These are phyloP conservation scores for Eleutherodactylus coqui DNA, from an alignment of 2,797 vertebrate genomes.

Conservation along the genomic window DNA sequence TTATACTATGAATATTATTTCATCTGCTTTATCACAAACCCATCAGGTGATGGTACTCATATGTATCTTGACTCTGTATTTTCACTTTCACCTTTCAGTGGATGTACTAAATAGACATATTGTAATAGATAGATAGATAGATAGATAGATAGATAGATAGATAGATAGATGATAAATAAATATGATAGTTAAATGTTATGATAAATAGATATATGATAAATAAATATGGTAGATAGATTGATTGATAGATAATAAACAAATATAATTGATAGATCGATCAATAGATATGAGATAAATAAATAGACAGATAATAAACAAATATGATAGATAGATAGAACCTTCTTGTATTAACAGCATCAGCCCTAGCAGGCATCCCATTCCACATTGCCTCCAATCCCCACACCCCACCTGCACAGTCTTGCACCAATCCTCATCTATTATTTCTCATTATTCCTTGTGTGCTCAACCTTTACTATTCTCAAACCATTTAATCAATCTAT, in stretches of 20 bases:
- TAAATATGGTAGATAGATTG: background rate
- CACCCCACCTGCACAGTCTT: constrained; percentile 14
- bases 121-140: background rate
- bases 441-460: background rate
- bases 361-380: background rate
- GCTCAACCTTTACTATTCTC: background rate
- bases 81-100: background rate
- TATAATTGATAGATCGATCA: background rate
- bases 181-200: no score
- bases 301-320: background rate
- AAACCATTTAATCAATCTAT: background rate
- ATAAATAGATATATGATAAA: background rate
- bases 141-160: background rate
- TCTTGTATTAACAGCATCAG: background rate
- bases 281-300: background rate
- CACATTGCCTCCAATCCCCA: background rate
- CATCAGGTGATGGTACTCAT: background rate
- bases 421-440: constrained; percentile 13
- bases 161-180: background rate
- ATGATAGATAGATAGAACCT: background rate
- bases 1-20: background rate
- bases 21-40: background rate
- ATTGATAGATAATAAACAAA: background rate
- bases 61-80: background rate
- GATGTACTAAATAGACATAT: background rate